Percentiles rank a stretch among this genome's conserved stretches.
These are phyloP conservation scores for Felis chaus DNA, from an alignment of 2,113 vertebrate genomes.

Conservation along the genomic window DNA sequence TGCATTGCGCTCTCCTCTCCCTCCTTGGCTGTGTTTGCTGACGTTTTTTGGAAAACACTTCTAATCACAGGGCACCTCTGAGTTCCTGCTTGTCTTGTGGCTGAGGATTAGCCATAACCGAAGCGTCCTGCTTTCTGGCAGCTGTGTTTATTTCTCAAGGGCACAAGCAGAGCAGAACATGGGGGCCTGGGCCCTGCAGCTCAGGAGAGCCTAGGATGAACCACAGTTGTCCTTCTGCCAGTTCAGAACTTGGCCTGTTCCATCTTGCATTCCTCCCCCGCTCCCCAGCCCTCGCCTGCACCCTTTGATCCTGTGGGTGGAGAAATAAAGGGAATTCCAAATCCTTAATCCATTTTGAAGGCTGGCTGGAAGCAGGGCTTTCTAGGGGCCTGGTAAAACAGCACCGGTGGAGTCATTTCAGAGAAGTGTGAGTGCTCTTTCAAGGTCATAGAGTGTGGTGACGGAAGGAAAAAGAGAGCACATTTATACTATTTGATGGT, in stretches of 20 bases:
- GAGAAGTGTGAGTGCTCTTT: neutral
- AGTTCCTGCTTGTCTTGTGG: neutral
- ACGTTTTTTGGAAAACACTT: conserved; percentile 11
- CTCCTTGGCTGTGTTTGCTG: neutral
- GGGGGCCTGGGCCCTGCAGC: neutral
- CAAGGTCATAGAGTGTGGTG: neutral
- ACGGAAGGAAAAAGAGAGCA: neutral
- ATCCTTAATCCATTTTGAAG: conserved; percentile 28
- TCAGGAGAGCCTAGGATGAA: neutral
- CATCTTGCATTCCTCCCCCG: neutral
- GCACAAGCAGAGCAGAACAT: neutral
- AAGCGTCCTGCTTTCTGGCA: neutral
- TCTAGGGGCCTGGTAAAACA: neutral
- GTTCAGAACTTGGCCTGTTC: neutral
- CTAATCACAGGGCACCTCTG: neutral
- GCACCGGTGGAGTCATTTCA: neutral
- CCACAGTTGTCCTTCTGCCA: conserved; percentile 22
- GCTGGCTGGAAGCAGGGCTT: neutral
- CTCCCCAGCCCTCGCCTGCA: neutral
- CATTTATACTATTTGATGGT: neutral
- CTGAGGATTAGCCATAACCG: neutral
- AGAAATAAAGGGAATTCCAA: conserved; percentile 15
- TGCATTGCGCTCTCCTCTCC: neutral
- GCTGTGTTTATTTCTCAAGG: conserved; percentile 61
- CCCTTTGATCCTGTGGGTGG: conserved; percentile 52